A percentile compares a stretch with the other conserved stretches of the same genome.
Evolutionary conservation across 2,888 invertebrate species (phyloP).

Genomic region (Scaptomyza flava): DNA sequence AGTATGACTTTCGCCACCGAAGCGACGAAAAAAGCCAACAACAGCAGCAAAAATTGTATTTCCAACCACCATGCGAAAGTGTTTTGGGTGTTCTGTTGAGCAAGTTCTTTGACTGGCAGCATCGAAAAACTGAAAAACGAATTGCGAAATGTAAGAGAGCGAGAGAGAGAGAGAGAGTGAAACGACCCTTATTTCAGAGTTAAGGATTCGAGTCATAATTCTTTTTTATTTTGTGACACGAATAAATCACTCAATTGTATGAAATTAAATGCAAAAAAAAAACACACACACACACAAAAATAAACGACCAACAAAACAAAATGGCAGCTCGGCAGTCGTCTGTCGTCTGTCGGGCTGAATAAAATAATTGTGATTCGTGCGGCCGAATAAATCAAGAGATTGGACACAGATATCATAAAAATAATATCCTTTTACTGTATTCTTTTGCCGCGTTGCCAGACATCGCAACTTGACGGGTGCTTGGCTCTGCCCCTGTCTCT

Average conservation of each 20-base stretch:
- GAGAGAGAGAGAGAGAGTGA: conserved; percentile 14
- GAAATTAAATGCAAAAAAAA: conserved; percentile 75
- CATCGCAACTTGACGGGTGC: conserved; percentile 51
- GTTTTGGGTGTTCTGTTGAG: conserved; percentile 12
- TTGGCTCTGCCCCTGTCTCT: not conserved
- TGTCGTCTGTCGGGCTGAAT: conserved; percentile 46
- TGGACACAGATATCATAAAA: conserved; percentile 85
- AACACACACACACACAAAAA: conserved; percentile 56
- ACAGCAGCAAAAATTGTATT: conserved; percentile 36
- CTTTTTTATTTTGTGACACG: conserved; percentile 83
- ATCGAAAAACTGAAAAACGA: conserved; percentile 22
- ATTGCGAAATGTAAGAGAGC: not conserved
- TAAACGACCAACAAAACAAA: conserved; percentile 59
- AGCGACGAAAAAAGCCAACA: conserved; percentile 15
- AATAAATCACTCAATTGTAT: conserved; percentile 84
- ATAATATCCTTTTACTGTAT: conserved; percentile 78
- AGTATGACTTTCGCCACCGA: conserved; percentile 33
- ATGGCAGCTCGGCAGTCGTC: conserved; percentile 65
- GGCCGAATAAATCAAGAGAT: conserved; percentile 84
- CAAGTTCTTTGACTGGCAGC: conserved; percentile 45
- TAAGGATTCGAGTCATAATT: conserved; percentile 76
- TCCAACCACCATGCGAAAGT: conserved; percentile 50
- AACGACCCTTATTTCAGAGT: conserved; percentile 75
- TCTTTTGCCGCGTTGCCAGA: conserved; percentile 20
- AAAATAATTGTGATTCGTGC: conserved; percentile 82